Evolutionary conservation across 2,888 invertebrate genomes (phyloP), one percentile per base, ranked within the genome.

Genomic region (Ochlodes sylvanus): DNA sequence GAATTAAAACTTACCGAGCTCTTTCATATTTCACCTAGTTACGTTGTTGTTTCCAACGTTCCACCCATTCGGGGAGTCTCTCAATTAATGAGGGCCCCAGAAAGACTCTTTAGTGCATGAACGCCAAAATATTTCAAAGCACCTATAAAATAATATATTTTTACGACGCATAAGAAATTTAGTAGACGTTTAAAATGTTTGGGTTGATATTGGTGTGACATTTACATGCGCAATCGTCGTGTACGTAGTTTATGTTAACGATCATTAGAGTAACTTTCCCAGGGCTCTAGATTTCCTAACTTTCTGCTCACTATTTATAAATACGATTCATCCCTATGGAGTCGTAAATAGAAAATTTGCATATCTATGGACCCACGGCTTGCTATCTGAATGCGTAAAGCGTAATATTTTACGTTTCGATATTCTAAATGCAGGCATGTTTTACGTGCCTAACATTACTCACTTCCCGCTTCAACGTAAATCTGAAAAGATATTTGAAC

Each of bases 1-100:
- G 84, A 88, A 90, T 90, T 90, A 90, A 90, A 89, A 90, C 87
- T 89, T 87, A 84, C 84, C 78, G 72, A 84, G 81, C 82, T 87
- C 82, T 85, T 89, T 87, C 86, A 90, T 88, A 88, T 86, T 89
- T 88, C 85, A 87, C 83, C 79, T 79, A 82, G 79, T 84, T 81
- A 81, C 73, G 76, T 72, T 78, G 74, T 77, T 77, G 54, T 67
- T 72, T 72, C 64, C 73, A 69, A 71, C 68, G 71, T 71, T 73
- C 71, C 73, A 74, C 72, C 70, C 75, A 73, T 77, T 76, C 69
- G 65, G 74, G 75, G 71, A 74, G 69, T 66, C 72, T 64, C 70
- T 63, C 73, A 77, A 78, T 78, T 78, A 77, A 77, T 75, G 74
- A 70, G 70, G 65, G 52, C 69, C 52, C 64, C 69, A 65, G 63